Percentiles rank a stretch among this genome's conserved stretches.
phyloP scores from a whole-genome alignment of 2,113 vertebrate species.

The Struthio camelus region DNA sequence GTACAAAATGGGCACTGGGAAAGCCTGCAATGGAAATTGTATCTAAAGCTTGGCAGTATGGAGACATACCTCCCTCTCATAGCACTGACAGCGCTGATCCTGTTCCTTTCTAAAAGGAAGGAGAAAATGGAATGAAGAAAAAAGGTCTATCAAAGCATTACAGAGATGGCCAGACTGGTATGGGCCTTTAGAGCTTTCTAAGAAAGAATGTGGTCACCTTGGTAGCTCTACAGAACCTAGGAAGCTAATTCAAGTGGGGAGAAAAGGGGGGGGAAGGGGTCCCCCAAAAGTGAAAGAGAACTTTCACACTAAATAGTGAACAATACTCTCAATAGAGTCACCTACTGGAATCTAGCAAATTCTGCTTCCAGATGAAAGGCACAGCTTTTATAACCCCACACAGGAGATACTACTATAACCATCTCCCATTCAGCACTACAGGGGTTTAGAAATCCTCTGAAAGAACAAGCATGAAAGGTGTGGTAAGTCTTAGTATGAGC shows the following conservation, averaged over 20 bases:
- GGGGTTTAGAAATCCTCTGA: neutral
- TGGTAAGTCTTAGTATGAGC: neutral
- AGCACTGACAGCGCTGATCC: neutral
- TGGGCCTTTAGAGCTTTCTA: neutral
- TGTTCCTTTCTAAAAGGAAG: neutral
- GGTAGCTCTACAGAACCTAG: neutral
- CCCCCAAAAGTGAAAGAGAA: neutral
- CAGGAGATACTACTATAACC: neutral
- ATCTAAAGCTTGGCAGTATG: neutral
- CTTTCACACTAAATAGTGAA: constrained; percentile 22
- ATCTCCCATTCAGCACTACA: neutral
- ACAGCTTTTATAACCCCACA: constrained; percentile 19
- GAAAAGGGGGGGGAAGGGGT: too few relatives aligned
- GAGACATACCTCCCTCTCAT: neutral
- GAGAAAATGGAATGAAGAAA: neutral
- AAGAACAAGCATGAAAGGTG: neutral
- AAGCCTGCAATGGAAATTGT: neutral
- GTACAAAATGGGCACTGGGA: neutral
- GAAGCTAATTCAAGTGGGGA: neutral
- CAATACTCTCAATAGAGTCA: constrained; percentile 62
- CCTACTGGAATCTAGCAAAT: constrained; percentile 48
- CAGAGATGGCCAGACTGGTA: neutral
- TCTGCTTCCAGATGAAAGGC: constrained; percentile 45
- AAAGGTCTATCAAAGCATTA: neutral
- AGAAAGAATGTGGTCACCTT: neutral